Conservation (phyloP, 2,888 invertebrate species). For the Calameuta filiformis region DNA sequence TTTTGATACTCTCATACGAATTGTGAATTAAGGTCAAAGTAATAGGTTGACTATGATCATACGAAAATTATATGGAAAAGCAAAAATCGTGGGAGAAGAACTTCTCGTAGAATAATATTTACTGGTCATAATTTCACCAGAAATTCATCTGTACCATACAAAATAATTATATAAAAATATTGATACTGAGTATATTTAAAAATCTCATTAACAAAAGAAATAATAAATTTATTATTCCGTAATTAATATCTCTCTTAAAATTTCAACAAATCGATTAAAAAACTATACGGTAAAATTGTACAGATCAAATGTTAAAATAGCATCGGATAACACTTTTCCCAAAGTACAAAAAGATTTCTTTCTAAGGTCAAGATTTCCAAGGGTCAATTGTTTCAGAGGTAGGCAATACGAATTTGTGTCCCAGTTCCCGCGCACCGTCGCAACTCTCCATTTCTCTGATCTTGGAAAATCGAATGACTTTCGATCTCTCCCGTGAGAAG, state of each 20-base stretch:
- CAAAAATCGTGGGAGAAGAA: background rate
- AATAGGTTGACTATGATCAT: background rate
- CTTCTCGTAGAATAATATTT: too few relatives aligned
- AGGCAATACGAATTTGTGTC: too few relatives aligned
- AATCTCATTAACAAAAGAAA: background rate
- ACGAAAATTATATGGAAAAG: too few relatives aligned
- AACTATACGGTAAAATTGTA: background rate
- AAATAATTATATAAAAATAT: too few relatives aligned
- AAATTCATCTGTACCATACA: too few relatives aligned
- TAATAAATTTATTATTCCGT: background rate
- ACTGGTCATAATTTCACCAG: too few relatives aligned
- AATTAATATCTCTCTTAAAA: background rate
- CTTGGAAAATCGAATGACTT: conserved; percentile 26
- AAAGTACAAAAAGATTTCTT: too few relatives aligned
- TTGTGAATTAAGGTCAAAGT: background rate
- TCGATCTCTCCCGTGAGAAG: background rate
- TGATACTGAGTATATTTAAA: background rate
- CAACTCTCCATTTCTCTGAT: conserved; percentile 47
- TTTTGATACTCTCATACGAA: too few relatives aligned
- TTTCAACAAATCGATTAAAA: background rate
- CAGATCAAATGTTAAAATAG: background rate
- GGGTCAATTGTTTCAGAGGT: too few relatives aligned
- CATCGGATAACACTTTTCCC: background rate
- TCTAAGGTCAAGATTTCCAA: too few relatives aligned
- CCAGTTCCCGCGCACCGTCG: background rate